phyloP scores from a whole-genome alignment of 92 coral and sea anemone species.

The Isaurus tuberculatus region DNA sequence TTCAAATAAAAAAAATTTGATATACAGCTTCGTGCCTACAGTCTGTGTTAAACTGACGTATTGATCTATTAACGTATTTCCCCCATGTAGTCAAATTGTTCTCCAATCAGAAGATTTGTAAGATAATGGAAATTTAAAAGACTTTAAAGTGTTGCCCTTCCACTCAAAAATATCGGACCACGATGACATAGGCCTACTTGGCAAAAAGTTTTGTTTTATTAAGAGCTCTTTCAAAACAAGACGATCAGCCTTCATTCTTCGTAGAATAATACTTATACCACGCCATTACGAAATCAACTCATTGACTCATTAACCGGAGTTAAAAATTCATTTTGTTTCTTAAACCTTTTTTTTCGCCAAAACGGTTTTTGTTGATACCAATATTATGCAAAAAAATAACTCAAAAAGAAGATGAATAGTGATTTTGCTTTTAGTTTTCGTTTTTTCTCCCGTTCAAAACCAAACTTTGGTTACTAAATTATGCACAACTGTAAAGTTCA shows the following conservation, averaged over 20 bases:
- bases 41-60: conserved; percentile 21
- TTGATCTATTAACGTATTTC: conserved; percentile 37
- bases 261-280: not conserved
- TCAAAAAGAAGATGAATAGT: too few species aligned
- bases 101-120: conserved; percentile 25
- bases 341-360: too few species aligned
- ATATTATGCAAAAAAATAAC: too few species aligned
- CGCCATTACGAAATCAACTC: too few species aligned
- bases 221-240: not conserved
- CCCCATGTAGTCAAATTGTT: conserved; percentile 26
- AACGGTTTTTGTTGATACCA: too few species aligned
- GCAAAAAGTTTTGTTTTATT: not conserved
- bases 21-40: conserved; percentile 11
- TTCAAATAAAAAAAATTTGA: not conserved
- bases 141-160: not conserved
- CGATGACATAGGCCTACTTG: not conserved
- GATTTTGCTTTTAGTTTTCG: too few species aligned
- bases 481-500: not conserved
- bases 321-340: too few species aligned
- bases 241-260: not conserved
- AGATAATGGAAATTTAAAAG: conserved; percentile 9
- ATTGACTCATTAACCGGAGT: too few species aligned
- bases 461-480: not conserved
- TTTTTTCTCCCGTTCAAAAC: too few species aligned
- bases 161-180: conserved; percentile 1